These are phyloP conservation scores for Leucophenga varia DNA, from an alignment of 1,140 invertebrate species.

Conservation along the genomic window DNA sequence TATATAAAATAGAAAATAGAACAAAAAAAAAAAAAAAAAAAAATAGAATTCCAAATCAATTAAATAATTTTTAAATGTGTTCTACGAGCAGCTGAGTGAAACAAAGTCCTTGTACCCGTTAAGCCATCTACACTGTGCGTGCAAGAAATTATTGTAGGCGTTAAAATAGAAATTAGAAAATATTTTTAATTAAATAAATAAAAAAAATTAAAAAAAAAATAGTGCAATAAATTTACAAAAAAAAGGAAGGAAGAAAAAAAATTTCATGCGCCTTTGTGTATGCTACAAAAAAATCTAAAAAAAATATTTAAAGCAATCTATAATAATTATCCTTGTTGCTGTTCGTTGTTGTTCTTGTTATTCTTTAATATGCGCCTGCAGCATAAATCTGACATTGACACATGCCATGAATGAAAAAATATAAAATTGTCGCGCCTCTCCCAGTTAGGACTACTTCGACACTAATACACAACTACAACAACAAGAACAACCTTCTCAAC, in stretches of 20 bases:
- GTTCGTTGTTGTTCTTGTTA: too few species aligned
- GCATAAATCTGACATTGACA: slow-evolving; percentile 18
- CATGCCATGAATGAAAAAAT: slow-evolving; percentile 46
- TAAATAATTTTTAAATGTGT: not conserved
- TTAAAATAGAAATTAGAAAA: slow-evolving; percentile 5
- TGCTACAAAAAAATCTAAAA: slow-evolving; percentile 2
- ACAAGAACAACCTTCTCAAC: too few species aligned
- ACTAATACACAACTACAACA: too few species aligned
- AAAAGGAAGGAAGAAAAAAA: not conserved
- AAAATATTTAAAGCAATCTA: slow-evolving; percentile 15
- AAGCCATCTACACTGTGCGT: too few species aligned
- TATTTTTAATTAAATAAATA: too few species aligned
- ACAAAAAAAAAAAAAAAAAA: not conserved
- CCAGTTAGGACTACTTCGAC: too few species aligned
- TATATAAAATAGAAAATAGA: slow-evolving; percentile 29
- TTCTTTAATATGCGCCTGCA: slow-evolving; percentile 18
- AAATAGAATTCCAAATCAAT: not conserved
- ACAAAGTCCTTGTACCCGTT: too few species aligned
- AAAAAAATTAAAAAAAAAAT: not conserved
- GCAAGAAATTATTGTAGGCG: slow-evolving; percentile 2
- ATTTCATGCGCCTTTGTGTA: not conserved
- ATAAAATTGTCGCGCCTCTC: slow-evolving; percentile 20
- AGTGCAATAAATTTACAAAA: slow-evolving; percentile 8
- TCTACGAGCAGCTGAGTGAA: too few species aligned
- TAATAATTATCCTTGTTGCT: too few species aligned